Base-by-base conservation (phyloP, 2,797 vertebrate species). In the Loris lydekkerianus region DNA sequence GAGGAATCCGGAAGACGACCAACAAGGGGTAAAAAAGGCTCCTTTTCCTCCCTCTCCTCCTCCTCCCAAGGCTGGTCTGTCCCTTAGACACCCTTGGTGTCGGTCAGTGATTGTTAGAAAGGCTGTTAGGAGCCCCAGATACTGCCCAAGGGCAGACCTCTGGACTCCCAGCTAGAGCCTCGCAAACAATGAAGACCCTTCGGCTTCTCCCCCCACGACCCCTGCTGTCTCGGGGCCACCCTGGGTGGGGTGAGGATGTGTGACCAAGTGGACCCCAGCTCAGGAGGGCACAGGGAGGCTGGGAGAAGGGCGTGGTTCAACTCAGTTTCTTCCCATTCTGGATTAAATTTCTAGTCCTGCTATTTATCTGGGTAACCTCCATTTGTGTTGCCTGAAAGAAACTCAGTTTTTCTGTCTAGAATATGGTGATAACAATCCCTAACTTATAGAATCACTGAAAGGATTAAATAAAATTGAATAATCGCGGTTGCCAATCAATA, bases 121-220 rank as follows among this genome's bases (percentile, higher is more conserved):
- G 69, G 80, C 76, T 23, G 29, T 11, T n/a, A 0, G 0, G 72
- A 11, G 49, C 89, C 60, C 82, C 85, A 92, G 87, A 96, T 92
- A 56, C 9, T 40, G 95, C 92, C 89, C 8, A 7, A 77, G 90
- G 95, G 86, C 96, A 95, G 82, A 65, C 43, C 6, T 1, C 82
- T 58, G 73, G 77, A 53, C 43, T 67, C 10, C 37, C 81, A 90
- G 81, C 72, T 60, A 10, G 49, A 78, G 77, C 29, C 20, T 95
- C 27, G 4, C 1, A 31, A 82, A 97, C 95, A 93, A 96, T 92
- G 81, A 40, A 37, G 86, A 58, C 34, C 61, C 91, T 93, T 95
- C 80, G 94, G 73, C 20, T 31, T 90, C 82, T 75, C 53, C 53
- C 69, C 20, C 25, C 20, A 23, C 3, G 14, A 49, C 49, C 49